Base-by-base conservation (phyloP, 2,113 vertebrate species). In the Saimiri boliviensis region DNA sequence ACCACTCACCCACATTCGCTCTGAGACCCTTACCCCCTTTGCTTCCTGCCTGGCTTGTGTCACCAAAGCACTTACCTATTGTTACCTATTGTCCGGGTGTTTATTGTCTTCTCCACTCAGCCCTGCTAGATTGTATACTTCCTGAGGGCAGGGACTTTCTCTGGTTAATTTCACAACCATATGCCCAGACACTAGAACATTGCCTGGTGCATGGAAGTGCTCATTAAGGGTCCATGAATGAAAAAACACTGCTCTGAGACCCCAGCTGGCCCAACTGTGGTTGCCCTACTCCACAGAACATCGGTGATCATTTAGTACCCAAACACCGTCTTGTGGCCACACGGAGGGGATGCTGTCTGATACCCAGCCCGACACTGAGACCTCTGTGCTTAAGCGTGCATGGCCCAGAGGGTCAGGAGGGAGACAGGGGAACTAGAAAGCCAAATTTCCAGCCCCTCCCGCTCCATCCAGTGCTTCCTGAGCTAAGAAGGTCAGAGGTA, bases 301-400 rank as follows among this genome's bases (percentile, higher is more conserved):
- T 30, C 54, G 6, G 12, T 27, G 73, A 21, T 19, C 6, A 47
- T 56, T 19, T 58, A 23, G 37, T 52, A 32, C 35, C 20, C 54
- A 32, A 47, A 47, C 19, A 32, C 3, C 4, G 40, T 10, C 42
- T 20, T 19, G 0, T 37, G 0, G 30, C 63, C 27, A 8, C 20
- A 13, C 17, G 14, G 86, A 86, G 9, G 30, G 32, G 12, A 11
- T 11, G 2, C 3, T 3, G 27, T 17, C 52, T 2, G 6, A 85
- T 49, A 70, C 20, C 40, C 8, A 30, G 32, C 19, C 56, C 37
- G n/a, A 27, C 20, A 1, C 60, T 5, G 21, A 66, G 95, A 30
- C 68, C 40, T 94, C 68, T 76, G 14, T 82, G 14, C 52, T 16
- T n/a, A 21, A 60, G 27, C 47, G 47, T 70, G 6, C 40, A 16